Percentiles rank a stretch among this genome's conserved stretches.
Conservation (phyloP, 2,888 invertebrate genomes). For the Tanypteryx hageni region DNA sequence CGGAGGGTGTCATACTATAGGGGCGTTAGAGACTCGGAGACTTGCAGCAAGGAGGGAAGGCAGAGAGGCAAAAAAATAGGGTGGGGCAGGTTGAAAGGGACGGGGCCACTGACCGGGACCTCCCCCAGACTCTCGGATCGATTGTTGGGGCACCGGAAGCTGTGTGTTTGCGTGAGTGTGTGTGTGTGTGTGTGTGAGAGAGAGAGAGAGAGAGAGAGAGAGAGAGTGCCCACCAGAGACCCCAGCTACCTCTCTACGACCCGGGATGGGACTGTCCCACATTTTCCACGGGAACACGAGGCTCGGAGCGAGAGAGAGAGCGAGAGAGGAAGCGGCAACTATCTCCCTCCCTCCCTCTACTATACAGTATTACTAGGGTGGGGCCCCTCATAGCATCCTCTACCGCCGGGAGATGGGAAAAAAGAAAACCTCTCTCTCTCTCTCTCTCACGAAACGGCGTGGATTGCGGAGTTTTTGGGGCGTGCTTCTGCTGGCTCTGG, state of each 20-base stretch:
- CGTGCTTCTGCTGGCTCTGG: too few relatives aligned
- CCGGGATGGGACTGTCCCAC: conserved; percentile 25
- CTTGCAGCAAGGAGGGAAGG: background rate
- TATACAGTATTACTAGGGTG: too few relatives aligned
- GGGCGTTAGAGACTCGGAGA: background rate
- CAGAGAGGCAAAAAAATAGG: background rate
- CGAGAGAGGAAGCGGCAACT: background rate
- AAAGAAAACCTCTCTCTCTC: too few relatives aligned
- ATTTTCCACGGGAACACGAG: background rate
- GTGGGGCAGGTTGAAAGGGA: background rate
- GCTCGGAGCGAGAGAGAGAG: background rate
- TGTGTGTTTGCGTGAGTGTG: background rate
- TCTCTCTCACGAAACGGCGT: too few relatives aligned
- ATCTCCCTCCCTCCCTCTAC: too few relatives aligned
- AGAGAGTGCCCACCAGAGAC: too few relatives aligned
- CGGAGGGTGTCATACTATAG: background rate
- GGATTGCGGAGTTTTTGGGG: too few relatives aligned
- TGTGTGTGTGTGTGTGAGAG: background rate
- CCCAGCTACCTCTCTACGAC: background rate
- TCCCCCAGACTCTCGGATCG: conserved; percentile 5
- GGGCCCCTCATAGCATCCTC: too few relatives aligned
- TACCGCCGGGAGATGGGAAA: too few relatives aligned
- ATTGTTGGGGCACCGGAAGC: conserved; percentile 30
- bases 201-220: too few relatives aligned
- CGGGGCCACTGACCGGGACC: background rate